Evolutionary conservation across 2,888 invertebrate species (phyloP).

Genomic region (Pocota personata): DNA sequence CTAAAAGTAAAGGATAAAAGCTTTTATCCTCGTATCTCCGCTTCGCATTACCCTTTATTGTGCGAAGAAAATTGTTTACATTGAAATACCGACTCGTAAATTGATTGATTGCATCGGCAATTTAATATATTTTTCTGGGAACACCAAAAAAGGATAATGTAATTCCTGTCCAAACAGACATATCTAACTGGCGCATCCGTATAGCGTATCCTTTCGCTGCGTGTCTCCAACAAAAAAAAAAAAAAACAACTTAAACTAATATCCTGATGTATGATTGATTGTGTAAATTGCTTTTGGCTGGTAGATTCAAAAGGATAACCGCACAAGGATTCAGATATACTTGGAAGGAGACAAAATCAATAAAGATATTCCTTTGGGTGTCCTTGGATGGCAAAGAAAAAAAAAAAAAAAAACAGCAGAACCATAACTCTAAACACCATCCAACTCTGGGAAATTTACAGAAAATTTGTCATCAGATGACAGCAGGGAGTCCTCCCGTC

Average conservation of each 20-base stretch:
- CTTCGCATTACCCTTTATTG: not conserved
- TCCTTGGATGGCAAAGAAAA: constrained; percentile 35
- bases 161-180: constrained; percentile 49
- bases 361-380: constrained; percentile 52
- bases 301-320: constrained; percentile 41
- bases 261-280: constrained; percentile 56
- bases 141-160: constrained; percentile 47
- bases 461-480: constrained; percentile 33
- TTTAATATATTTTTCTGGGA: constrained; percentile 30
- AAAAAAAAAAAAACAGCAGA: not conserved
- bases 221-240: not conserved
- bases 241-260: constrained; percentile 9
- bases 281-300: constrained; percentile 68
- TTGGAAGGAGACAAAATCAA: constrained; percentile 53
- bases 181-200: constrained; percentile 5
- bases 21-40: constrained; percentile 5
- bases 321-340: not conserved
- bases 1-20: constrained; percentile 18
- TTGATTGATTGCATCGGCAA: constrained; percentile 61
- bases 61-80: constrained; percentile 26
- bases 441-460: constrained; percentile 33
- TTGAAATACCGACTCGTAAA: constrained; percentile 47
- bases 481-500: constrained; percentile 6
- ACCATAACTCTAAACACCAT: constrained; percentile 23
- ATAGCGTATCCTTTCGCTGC: not conserved